These are phyloP conservation scores for Emydura subglobosa DNA, from an alignment of 2,113 vertebrate species.

Conservation along the genomic window DNA sequence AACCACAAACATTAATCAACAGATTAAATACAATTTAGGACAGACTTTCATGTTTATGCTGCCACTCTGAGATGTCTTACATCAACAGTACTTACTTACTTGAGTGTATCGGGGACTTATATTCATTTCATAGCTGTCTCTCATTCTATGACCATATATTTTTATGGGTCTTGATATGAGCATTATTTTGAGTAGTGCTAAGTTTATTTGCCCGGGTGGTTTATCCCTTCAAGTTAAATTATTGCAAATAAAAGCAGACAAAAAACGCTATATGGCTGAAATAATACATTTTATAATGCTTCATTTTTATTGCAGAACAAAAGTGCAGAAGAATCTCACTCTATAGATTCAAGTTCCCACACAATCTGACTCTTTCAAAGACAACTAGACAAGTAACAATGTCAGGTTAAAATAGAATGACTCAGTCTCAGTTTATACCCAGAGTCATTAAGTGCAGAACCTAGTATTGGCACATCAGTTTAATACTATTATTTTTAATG, in stretches of 20 bases:
- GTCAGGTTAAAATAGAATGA: background rate
- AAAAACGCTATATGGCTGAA: background rate
- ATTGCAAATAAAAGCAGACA: conserved; percentile 9
- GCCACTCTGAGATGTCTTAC: background rate
- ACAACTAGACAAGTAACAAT: background rate
- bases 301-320: conserved; percentile 4
- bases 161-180: background rate
- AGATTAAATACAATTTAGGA: background rate
- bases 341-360: background rate
- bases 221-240: conserved; percentile 23
- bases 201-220: background rate
- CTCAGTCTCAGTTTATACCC: background rate
- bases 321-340: background rate
- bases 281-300: background rate
- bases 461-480: background rate
- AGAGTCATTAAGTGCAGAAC: background rate
- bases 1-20: rapidly evolving
- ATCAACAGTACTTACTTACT: background rate
- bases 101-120: background rate
- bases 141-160: background rate
- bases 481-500: background rate
- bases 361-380: background rate
- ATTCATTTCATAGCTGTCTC: background rate
- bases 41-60: rapidly evolving
- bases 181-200: background rate